Evolutionary conservation across 2,797 vertebrate species (phyloP).

Genomic region (Dromococcyx pavoninus): DNA sequence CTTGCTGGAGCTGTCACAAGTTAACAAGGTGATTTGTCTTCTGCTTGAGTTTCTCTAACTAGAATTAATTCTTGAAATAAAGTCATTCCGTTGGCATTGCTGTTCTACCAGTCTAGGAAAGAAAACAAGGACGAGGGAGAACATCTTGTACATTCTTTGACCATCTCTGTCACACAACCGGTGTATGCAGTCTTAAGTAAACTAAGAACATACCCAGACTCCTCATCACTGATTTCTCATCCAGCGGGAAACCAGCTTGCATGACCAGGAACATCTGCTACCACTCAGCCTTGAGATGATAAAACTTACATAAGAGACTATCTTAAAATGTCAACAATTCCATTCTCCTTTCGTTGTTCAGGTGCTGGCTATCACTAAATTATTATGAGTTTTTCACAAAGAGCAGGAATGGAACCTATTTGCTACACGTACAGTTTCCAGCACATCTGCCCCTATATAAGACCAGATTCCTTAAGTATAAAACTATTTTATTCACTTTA

Average conservation of each 20-base stretch:
- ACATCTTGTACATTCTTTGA: neutral
- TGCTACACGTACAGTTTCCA: neutral
- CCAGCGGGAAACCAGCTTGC: neutral
- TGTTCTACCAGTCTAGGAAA: neutral
- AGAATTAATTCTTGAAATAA: neutral
- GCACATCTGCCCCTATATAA: neutral
- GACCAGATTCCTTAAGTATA: neutral
- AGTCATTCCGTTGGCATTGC: neutral
- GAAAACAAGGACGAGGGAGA: neutral
- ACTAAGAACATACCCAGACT: constrained; percentile 47
- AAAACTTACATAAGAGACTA: neutral
- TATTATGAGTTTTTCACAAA: neutral
- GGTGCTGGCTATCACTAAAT: neutral
- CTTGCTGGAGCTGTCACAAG: neutral
- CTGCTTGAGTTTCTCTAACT: neutral
- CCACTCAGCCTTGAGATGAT: neutral
- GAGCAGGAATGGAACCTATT: neutral
- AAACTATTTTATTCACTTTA: neutral
- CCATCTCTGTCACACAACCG: neutral
- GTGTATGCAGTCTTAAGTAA: neutral
- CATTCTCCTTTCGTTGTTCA: neutral
- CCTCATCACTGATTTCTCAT: constrained; percentile 36
- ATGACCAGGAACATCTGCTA: constrained; percentile 31
- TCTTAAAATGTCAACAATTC: neutral
- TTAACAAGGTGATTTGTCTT: neutral